Conservation (phyloP, 2,888 invertebrate species). For the Drosophila emarginata region DNA sequence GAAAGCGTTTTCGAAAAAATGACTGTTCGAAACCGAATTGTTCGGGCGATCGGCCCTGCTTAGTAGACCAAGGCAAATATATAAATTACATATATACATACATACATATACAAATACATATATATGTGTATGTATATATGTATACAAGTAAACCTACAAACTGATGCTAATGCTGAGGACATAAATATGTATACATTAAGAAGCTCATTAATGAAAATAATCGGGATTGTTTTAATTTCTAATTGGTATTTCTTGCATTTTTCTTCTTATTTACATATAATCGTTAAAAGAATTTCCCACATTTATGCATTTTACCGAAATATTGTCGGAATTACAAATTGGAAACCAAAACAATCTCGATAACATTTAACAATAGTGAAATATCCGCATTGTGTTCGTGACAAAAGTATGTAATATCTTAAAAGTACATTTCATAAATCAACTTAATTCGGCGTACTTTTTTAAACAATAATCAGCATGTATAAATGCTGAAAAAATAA, state of each 20-base stretch:
- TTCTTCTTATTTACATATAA: conserved; percentile 9
- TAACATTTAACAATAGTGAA: conserved; percentile 45
- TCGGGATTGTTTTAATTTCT: conserved; percentile 11
- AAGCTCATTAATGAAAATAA: conserved; percentile 13
- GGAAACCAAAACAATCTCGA: conserved; percentile 17
- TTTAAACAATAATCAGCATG: conserved; percentile 45
- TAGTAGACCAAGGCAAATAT: conserved; percentile 17
- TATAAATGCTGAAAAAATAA: conserved; percentile 44
- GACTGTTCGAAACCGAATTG: conserved; percentile 6
- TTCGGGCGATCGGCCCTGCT: background rate
- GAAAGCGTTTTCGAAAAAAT: conserved; percentile 9
- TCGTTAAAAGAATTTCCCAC: background rate
- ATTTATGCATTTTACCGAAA: conserved; percentile 20
- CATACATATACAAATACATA: background rate
- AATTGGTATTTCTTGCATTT: conserved; percentile 10
- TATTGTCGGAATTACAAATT: conserved; percentile 8
- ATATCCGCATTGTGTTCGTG: conserved; percentile 72
- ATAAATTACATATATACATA: conserved; percentile 17
- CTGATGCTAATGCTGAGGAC: conserved; percentile 8
- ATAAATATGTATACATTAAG: conserved; percentile 4
- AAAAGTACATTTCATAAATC: conserved; percentile 56
- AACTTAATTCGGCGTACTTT: conserved; percentile 52
- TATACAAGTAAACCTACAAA: conserved; percentile 29
- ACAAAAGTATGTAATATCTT: conserved; percentile 50
- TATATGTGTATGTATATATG: conserved; percentile 26